phyloP scores from a whole-genome alignment of 2,113 vertebrate species.

The Nesogale talazaci region DNA sequence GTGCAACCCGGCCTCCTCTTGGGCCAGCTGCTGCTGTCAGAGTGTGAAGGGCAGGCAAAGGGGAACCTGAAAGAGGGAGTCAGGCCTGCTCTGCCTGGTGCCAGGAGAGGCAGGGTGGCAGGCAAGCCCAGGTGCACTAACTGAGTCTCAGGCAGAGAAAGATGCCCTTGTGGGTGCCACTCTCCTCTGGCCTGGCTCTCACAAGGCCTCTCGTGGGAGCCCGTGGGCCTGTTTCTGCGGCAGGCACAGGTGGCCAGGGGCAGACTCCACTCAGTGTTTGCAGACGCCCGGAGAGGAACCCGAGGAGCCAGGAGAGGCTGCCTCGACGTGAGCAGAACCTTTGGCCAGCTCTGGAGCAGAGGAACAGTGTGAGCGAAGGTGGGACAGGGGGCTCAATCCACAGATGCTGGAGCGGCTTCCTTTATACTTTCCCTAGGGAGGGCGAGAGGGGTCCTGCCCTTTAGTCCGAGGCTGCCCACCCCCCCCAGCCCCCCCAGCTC shows the following conservation, averaged over 20 bases:
- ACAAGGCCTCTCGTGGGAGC: background rate
- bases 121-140: background rate
- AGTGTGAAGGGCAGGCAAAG: constrained; percentile 59
- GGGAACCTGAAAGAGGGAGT: constrained; percentile 60
- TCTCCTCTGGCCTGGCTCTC: background rate
- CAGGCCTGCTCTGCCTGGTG: background rate
- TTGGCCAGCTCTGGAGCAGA: background rate
- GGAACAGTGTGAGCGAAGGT: background rate
- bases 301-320: background rate
- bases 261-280: no score
- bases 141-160: background rate
- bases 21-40: background rate
- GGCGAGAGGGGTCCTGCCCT: no score
- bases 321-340: background rate
- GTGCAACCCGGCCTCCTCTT: background rate
- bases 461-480: no score
- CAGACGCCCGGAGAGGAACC: background rate
- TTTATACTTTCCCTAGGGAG: background rate
- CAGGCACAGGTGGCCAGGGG: background rate
- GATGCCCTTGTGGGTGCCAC: background rate
- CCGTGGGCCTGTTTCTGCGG: background rate
- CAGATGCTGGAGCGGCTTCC: background rate
- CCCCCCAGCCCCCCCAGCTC: no score
- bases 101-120: background rate
- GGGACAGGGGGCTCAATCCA: background rate